phyloP scores from a whole-genome alignment of 2,113 vertebrate species.

The Sisor rabdophorus region DNA sequence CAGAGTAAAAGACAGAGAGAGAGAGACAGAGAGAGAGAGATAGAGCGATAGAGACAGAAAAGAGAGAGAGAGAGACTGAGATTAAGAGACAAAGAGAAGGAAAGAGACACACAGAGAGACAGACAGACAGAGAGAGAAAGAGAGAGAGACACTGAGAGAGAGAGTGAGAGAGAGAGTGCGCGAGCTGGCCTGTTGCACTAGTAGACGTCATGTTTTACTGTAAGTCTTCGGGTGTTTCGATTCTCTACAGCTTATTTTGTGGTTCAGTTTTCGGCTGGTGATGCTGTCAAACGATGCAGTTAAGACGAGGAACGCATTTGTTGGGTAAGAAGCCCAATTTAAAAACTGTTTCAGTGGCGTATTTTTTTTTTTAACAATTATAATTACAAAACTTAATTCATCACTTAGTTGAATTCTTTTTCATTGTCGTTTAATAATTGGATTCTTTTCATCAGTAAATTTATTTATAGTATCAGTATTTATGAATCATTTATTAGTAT shows the following conservation, averaged over 20 bases:
- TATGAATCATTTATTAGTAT: background rate
- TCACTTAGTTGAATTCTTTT: background rate
- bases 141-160: background rate
- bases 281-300: constrained; percentile 40
- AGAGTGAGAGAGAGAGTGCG: background rate
- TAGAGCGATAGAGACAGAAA: background rate
- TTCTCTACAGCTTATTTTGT: constrained; percentile 29
- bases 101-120: background rate
- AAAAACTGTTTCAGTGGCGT: background rate
- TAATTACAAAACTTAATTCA: background rate
- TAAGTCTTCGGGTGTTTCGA: constrained; percentile 28
- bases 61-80: no score
- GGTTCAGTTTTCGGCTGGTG: background rate
- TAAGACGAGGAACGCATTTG: constrained; percentile 8
- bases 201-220: constrained; percentile 20
- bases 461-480: background rate
- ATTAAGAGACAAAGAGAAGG: background rate
- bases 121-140: background rate
- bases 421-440: background rate
- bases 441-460: no score
- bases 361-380: background rate
- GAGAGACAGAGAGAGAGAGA: no score
- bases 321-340: constrained; percentile 26
- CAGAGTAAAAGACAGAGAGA: background rate
- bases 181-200: background rate